Evolutionary conservation across 2,888 invertebrate species (phyloP).

Genomic region (Caradrina clavipalpis): DNA sequence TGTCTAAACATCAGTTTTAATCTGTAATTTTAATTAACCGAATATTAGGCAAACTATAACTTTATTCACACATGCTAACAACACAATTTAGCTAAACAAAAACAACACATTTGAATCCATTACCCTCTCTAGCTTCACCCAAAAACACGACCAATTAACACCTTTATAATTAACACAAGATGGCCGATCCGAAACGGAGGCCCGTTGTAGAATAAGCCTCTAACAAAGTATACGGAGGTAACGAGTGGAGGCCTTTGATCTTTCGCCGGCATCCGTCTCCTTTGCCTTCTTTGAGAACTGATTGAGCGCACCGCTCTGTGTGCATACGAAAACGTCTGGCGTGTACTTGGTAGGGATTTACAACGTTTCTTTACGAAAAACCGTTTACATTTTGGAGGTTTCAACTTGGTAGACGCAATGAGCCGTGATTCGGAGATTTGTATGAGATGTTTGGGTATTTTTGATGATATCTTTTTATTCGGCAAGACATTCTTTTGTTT

Average conservation of each 20-base stretch:
- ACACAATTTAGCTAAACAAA: neutral
- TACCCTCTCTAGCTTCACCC: neutral
- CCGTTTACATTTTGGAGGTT: constrained; percentile 71
- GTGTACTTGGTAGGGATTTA: constrained; percentile 74
- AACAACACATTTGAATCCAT: constrained; percentile 32
- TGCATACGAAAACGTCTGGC: constrained; percentile 86
- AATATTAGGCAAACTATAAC: neutral
- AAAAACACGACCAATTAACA: constrained; percentile 23
- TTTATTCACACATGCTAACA: neutral
- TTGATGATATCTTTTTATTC: constrained; percentile 13
- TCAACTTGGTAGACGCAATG: constrained; percentile 66
- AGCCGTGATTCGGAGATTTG: constrained; percentile 47
- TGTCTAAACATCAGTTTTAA: too few species aligned
- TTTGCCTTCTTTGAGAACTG: constrained; percentile 86
- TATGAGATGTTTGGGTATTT: constrained; percentile 27
- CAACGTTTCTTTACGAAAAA: constrained; percentile 78
- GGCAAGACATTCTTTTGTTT: constrained; percentile 11
- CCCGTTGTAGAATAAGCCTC: constrained; percentile 55
- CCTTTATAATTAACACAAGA: constrained; percentile 45
- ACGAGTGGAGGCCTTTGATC: constrained; percentile 83
- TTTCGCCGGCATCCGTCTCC: constrained; percentile 77
- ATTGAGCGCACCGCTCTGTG: constrained; percentile 87
- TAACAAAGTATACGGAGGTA: constrained; percentile 70
- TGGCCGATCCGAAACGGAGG: constrained; percentile 40
- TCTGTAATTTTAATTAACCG: too few species aligned